Conservation (phyloP, 2,797 vertebrate genomes). For the Avahi laniger region DNA sequence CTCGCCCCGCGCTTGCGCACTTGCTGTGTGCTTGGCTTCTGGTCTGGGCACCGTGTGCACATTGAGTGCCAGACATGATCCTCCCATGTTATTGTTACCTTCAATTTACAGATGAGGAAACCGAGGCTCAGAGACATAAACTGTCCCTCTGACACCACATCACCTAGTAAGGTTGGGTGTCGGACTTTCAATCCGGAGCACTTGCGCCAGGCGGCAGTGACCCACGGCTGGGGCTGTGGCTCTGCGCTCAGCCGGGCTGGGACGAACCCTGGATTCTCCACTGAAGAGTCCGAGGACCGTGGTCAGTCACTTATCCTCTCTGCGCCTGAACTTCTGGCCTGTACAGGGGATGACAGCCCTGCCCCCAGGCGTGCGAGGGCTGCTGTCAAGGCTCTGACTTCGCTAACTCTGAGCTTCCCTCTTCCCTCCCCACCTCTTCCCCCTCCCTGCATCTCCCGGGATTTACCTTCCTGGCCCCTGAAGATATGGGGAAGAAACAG, state of each 20-base stretch:
- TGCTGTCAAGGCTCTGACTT: accelerated
- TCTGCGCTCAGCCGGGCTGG: accelerated
- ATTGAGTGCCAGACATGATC: accelerated
- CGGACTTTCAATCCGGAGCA: accelerated
- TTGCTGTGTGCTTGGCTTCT: accelerated
- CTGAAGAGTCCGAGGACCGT: accelerated
- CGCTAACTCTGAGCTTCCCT: accelerated
- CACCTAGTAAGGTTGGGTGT: accelerated
- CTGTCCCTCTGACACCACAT: accelerated
- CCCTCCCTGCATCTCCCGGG: background rate
- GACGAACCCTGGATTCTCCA: background rate
- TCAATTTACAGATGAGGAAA: background rate
- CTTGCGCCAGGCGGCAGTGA: too few species aligned
- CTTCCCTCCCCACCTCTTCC: background rate
- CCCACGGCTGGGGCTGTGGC: accelerated
- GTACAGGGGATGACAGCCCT: accelerated
- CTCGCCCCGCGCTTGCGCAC: accelerated
- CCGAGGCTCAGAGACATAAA: accelerated
- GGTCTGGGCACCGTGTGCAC: accelerated
- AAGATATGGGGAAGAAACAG: background rate
- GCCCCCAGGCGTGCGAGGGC: accelerated
- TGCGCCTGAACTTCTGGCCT: background rate
- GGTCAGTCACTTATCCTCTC: accelerated
- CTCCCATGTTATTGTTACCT: accelerated
- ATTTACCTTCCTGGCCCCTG: background rate